Evolutionary conservation across 2,113 vertebrate species (phyloP), one percentile per base, ranked within the genome.

Genomic region (Mesoclemmys tuberculata): DNA sequence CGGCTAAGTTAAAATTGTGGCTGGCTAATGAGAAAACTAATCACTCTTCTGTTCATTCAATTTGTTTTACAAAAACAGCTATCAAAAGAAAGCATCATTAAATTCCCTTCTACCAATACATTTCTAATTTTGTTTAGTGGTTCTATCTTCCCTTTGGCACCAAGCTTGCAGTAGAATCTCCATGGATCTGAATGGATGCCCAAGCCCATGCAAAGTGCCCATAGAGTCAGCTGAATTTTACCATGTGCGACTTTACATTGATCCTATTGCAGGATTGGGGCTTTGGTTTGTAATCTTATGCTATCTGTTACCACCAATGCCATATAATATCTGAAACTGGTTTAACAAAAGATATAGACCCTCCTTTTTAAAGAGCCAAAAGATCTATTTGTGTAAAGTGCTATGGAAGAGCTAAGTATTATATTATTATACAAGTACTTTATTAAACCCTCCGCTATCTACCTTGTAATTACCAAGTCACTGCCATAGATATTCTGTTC

Each of bases 1-100:
- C 75, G 88, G 89, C n/a, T 92, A 93, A 92, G 58, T 91, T 88
- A 84, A 88, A 92, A 85, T 61, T 2, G 2, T 48, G 93, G n/a
- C 6, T 55, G 82, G 68, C 87, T 83, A 90, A 10, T 89, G 68
- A 87, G 88, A 88, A 87, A 91, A 41, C 46, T 58, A 88, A 92
- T 92, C 16, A 91, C 49, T 31, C 18, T 86, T 79, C 84, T 92
- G 88, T 89, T 78, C 49, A 96, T 74, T 21, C 19, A 89, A 35
- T 93, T 80, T 64, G 35, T 24, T 95, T 85, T 81, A 85, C 54
- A 81, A 46, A 71, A 91, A 86, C 58, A 88, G 46, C 49, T 89
- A 54, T 55, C 85, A 55, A 88, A 80, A 82, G 4, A 71, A 9
- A 91, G n/a, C 54, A 86, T 56, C n/a, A 22, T 75, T 87, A 64